Evolutionary conservation across 1,140 invertebrate species (phyloP).

Genomic region (Anoplolepis gracilipes): DNA sequence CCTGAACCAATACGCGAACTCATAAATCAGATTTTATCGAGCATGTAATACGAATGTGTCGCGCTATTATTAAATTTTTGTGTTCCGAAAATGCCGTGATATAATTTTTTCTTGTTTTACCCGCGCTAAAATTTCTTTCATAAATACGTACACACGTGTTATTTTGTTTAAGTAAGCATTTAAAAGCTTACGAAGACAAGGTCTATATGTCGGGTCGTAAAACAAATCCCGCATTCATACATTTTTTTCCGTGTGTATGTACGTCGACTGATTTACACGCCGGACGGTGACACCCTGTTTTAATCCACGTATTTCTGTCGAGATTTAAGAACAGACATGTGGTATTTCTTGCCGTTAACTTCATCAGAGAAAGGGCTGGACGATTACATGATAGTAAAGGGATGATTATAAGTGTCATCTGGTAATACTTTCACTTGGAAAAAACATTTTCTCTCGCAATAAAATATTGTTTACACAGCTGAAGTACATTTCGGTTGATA

Average conservation of each 20-base stretch:
- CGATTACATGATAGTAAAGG: background rate
- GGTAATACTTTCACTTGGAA: slow-evolving; percentile 13
- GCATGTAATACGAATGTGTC: slow-evolving; percentile 21
- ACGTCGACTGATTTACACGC: slow-evolving; percentile 67
- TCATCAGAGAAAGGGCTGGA: background rate
- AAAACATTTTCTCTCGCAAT: background rate
- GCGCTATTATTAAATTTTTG: slow-evolving; percentile 1
- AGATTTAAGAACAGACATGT: slow-evolving; percentile 39
- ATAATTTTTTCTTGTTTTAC: background rate
- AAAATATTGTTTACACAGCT: slow-evolving; percentile 43
- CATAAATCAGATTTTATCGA: slow-evolving; percentile 56
- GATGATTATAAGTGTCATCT: slow-evolving; percentile 33
- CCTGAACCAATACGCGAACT: background rate
- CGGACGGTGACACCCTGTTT: slow-evolving; percentile 15
- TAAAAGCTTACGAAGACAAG: slow-evolving; percentile 1
- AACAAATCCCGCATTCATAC: slow-evolving; percentile 50
- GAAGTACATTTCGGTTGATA: background rate
- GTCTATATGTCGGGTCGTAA: slow-evolving; percentile 42
- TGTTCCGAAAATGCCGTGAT: background rate
- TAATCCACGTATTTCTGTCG: slow-evolving; percentile 62
- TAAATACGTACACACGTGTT: slow-evolving; percentile 52
- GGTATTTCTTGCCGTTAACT: slow-evolving; percentile 42
- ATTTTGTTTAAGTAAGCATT: slow-evolving; percentile 54
- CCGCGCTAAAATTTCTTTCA: background rate
- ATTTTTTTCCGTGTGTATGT: slow-evolving; percentile 5